A percentile compares a stretch with the other conserved stretches of the same genome.
Evolutionary conservation across 2,888 invertebrate genomes (phyloP).

Genomic region (Tridacna crocea): DNA sequence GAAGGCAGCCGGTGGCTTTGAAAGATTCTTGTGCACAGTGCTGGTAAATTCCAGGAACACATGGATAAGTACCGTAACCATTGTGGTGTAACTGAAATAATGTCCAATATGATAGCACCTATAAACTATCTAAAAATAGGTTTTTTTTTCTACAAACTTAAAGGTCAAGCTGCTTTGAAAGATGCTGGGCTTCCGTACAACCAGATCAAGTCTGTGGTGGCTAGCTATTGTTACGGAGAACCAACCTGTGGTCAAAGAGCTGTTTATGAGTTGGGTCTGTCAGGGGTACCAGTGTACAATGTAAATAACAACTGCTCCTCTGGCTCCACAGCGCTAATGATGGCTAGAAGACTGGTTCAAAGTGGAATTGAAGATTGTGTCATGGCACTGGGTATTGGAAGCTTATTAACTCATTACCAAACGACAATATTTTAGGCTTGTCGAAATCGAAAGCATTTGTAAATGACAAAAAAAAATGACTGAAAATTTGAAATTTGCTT

Average conservation of each 20-base stretch:
- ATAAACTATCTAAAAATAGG: no score
- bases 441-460: no score
- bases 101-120: no score
- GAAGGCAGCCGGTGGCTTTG: no score
- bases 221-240: conserved; percentile 82
- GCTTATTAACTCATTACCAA: neutral
- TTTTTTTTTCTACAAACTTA: conserved; percentile 1
- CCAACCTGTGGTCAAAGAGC: conserved; percentile 89
- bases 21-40: no score
- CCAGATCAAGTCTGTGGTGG: conserved; percentile 76
- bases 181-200: conserved; percentile 75
- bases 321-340: conserved; percentile 78
- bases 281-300: conserved; percentile 80
- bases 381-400: conserved; percentile 74
- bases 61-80: no score
- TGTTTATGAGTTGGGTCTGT: conserved; percentile 95
- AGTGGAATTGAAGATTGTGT: conserved; percentile 78
- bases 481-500: no score
- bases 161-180: conserved; percentile 72
- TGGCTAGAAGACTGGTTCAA: conserved; percentile 74
- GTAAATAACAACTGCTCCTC: conserved; percentile 82
- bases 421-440: no score
- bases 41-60: no score
- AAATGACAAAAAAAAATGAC: no score
- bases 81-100: no score